These are phyloP conservation scores for Cygnus atratus DNA, from an alignment of 2,113 vertebrate genomes.

Conservation along the genomic window DNA sequence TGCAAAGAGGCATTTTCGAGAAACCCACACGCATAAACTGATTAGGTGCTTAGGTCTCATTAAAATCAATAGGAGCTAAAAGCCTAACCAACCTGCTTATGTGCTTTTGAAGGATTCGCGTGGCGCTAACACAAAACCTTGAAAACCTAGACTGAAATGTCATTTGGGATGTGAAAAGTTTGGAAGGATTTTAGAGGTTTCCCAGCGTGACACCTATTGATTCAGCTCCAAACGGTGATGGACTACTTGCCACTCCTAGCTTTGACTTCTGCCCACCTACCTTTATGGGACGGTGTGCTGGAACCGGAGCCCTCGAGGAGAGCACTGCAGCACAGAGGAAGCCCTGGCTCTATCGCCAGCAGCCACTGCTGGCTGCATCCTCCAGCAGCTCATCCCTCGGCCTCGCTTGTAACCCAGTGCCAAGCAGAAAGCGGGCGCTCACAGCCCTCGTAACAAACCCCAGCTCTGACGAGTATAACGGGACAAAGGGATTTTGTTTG, in stretches of 20 bases:
- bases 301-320: background rate
- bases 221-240: background rate
- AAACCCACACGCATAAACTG: background rate
- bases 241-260: background rate
- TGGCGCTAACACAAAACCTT: background rate
- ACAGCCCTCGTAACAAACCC: background rate
- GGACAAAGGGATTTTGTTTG: background rate
- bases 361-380: background rate
- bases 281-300: accelerated
- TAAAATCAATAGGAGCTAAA: background rate
- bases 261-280: background rate
- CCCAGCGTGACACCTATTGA: background rate
- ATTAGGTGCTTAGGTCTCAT: background rate
- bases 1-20: accelerated
- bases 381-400: background rate
- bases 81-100: background rate
- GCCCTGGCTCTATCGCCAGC: background rate
- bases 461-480: accelerated
- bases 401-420: background rate
- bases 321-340: background rate
- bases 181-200: background rate
- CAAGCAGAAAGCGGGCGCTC: background rate
- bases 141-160: background rate
- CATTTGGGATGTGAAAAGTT: background rate
- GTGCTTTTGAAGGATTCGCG: background rate